Conservation (phyloP, 2,797 vertebrate genomes). For the Denticeps clupeoides region DNA sequence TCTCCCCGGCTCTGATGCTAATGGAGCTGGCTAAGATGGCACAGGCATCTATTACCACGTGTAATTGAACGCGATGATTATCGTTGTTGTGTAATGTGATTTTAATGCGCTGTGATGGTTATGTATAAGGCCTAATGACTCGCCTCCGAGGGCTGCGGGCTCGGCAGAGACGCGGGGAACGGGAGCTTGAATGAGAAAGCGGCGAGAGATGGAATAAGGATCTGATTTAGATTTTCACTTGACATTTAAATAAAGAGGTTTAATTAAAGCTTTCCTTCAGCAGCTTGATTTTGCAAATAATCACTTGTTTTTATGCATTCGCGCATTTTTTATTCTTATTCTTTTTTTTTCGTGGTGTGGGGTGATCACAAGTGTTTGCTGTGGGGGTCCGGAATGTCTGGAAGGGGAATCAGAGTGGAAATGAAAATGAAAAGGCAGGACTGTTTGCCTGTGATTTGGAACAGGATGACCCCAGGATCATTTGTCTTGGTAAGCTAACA, state of each 20-base stretch:
- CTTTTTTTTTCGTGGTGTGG: slow-evolving; percentile 36
- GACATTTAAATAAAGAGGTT: slow-evolving; percentile 47
- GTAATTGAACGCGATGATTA: slow-evolving; percentile 76
- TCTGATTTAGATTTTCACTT: slow-evolving; percentile 42
- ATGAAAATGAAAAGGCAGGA: too few relatives aligned
- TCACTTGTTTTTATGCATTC: slow-evolving; percentile 44
- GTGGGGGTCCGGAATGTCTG: too few relatives aligned
- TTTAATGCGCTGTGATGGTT: slow-evolving; percentile 71
- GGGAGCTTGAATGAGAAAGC: not conserved
- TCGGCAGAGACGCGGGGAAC: slow-evolving; percentile 29
- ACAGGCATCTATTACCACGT: slow-evolving; percentile 68
- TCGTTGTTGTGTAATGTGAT: slow-evolving; percentile 75
- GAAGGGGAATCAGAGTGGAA: too few relatives aligned
- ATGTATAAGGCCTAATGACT: slow-evolving; percentile 72
- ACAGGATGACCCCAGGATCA: too few relatives aligned
- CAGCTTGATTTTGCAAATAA: slow-evolving; percentile 44
- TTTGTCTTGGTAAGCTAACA: not conserved
- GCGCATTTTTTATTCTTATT: too few relatives aligned
- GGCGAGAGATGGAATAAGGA: too few relatives aligned
- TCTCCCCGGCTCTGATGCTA: slow-evolving; percentile 46
- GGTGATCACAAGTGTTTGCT: slow-evolving; percentile 18
- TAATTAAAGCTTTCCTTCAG: slow-evolving; percentile 47
- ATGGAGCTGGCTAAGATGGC: slow-evolving; percentile 69
- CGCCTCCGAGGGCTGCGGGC: slow-evolving; percentile 57
- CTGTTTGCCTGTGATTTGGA: too few relatives aligned